Evolutionary conservation across 2,113 vertebrate genomes (phyloP).

Genomic region (Proteles cristata): DNA sequence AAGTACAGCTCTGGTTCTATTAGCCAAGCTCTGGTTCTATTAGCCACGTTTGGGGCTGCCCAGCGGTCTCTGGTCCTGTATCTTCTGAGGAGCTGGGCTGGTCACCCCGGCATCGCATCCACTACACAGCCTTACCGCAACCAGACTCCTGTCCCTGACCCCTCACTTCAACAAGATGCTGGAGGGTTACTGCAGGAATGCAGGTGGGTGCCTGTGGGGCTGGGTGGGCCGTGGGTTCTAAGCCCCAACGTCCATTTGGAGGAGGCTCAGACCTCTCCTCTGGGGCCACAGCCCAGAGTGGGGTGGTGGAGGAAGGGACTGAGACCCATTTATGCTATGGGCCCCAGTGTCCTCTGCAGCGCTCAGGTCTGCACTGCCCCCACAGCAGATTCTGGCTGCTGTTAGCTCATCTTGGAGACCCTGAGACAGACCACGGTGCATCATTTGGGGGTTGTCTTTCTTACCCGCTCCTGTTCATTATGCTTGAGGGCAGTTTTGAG

Average conservation of each 20-base stretch:
- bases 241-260: neutral
- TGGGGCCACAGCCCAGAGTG: no score
- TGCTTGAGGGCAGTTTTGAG: slow-evolving; percentile 44
- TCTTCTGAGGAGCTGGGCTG: neutral
- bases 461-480: neutral
- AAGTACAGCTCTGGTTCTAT: neutral
- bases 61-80: neutral
- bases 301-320: neutral
- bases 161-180: neutral
- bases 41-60: neutral
- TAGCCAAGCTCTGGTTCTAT: neutral
- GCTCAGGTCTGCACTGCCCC: no score
- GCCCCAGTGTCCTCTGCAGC: neutral
- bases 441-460: neutral
- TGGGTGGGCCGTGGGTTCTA: neutral
- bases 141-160: neutral
- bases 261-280: neutral
- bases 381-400: neutral
- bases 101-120: neutral
- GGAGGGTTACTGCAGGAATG: neutral
- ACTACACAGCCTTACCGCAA: neutral
- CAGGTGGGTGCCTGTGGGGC: neutral
- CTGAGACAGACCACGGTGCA: neutral
- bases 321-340: neutral
- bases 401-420: neutral